Evolutionary conservation across 2,888 invertebrate species (phyloP), one percentile per base, ranked within the genome.

Genomic region (Dasypogon diadema): DNA sequence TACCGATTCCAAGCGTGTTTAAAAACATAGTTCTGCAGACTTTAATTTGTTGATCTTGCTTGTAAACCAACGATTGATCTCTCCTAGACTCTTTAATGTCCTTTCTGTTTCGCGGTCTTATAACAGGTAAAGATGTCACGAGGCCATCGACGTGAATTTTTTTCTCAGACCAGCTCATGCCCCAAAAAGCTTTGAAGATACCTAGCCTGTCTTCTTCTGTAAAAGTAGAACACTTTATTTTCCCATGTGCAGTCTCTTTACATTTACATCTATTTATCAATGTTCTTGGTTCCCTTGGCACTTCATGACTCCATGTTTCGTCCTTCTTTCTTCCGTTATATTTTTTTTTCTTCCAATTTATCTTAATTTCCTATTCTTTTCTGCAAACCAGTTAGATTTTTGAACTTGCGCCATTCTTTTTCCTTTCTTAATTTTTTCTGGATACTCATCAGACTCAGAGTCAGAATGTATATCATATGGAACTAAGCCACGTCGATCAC

Each of bases 381-480:
- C n/a, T n/a, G n/a, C n/a, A n/a, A n/a, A n/a, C n/a, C n/a, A n/a
- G n/a, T n/a, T n/a, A n/a, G n/a, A n/a, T n/a, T n/a, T n/a, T n/a
- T n/a, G n/a, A n/a, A n/a, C n/a, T n/a, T n/a, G n/a, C n/a, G n/a
- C n/a, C n/a, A n/a, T 37, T 37, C 37, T 37, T 37, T 37, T 37
- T 37, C 37, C 10, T 37, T 37, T 37, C 37, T 37, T 37, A 37
- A 10, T 10, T 37, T 37, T 37, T 37, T 37, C 37, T 37, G 37
- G 37, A 37, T 37, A 37, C 37, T 37, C 37, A 37, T 37, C 37
- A 37, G 5, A 37, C 10, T 37, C 37, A 37, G 12, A 48, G 48
- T 48, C 48, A 48, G 48, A 48, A 48, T 48, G 48, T 48, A 48
- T 16, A 48, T 48, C 48, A 16, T 48, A 48, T 48, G 48, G 48